These are phyloP conservation scores for Vanessa atalanta DNA, from an alignment of 1,140 invertebrate genomes.

Conservation along the genomic window DNA sequence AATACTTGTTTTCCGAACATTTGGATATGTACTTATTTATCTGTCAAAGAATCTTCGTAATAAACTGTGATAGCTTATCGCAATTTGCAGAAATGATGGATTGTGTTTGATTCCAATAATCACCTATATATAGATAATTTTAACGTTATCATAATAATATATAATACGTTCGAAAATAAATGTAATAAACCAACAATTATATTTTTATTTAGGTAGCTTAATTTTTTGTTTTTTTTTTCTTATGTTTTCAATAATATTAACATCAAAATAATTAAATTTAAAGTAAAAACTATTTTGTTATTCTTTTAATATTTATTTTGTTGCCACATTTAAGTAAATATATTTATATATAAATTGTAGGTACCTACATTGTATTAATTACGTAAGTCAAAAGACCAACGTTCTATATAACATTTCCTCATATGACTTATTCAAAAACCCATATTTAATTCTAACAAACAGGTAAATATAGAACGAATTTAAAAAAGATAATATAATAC, in stretches of 20 bases:
- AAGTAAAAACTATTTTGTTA: too few relatives aligned
- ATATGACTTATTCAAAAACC: conserved; percentile 3
- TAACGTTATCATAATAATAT: conserved; percentile 5
- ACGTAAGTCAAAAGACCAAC: neutral
- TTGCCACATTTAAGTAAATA: too few relatives aligned
- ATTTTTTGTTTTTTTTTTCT: too few relatives aligned
- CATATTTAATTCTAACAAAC: neutral
- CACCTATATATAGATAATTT: conserved; percentile 1
- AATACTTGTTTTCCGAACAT: neutral
- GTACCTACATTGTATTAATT: neutral
- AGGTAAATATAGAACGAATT: neutral
- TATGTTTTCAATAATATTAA: too few relatives aligned
- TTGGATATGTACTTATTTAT: neutral
- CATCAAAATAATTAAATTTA: too few relatives aligned
- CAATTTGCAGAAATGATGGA: conserved; percentile 22
- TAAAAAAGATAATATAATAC: neutral
- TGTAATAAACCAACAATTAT: too few relatives aligned
- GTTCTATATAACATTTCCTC: neutral
- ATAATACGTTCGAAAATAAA: neutral
- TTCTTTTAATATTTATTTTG: too few relatives aligned
- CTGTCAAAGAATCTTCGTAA: neutral
- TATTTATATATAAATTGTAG: too few relatives aligned
- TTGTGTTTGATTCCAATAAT: conserved; percentile 22
- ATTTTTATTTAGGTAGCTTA: too few relatives aligned
- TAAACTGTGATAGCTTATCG: conserved; percentile 12